These are phyloP conservation scores for Bungarus multicinctus DNA, from an alignment of 2,113 vertebrate species.

Conservation along the genomic window DNA sequence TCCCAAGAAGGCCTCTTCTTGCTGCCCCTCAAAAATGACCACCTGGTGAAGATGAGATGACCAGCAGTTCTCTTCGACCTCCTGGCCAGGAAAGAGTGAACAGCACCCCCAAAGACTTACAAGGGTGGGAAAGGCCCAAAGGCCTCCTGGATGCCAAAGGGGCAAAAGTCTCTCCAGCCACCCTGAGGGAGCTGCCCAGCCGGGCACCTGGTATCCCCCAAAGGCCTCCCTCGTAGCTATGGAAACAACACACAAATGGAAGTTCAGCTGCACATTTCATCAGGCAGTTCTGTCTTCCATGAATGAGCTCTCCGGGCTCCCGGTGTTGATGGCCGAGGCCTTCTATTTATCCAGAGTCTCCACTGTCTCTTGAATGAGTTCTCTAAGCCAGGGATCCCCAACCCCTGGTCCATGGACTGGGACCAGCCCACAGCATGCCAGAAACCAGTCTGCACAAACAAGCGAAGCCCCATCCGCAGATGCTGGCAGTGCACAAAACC, in stretches of 20 bases:
- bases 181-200: conserved; percentile 9
- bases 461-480: too few relatives aligned
- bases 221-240: not conserved
- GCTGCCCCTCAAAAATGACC: not conserved
- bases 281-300: conserved; percentile 21
- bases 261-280: not conserved
- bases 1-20: not conserved
- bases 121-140: conserved; percentile 17
- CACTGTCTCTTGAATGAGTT: conserved; percentile 57
- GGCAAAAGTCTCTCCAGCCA: not conserved
- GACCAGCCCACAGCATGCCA: too few relatives aligned
- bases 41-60: not conserved
- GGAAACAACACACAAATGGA: conserved; percentile 48
- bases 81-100: not conserved
- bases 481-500: too few relatives aligned
- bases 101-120: not conserved
- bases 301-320: conserved; percentile 42
- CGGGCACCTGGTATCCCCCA: not conserved
- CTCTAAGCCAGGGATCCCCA: conserved; percentile 43
- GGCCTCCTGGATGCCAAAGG: fast-evolving
- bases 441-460: too few relatives aligned
- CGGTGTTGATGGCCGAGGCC: conserved; percentile 47
- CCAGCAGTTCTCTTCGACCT: not conserved
- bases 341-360: conserved; percentile 56
- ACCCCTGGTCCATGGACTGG: too few relatives aligned